Percentiles rank a stretch among this genome's conserved stretches.
These are phyloP conservation scores for Edolisoma coerulescens DNA, from an alignment of 2,113 vertebrate species.

Conservation along the genomic window DNA sequence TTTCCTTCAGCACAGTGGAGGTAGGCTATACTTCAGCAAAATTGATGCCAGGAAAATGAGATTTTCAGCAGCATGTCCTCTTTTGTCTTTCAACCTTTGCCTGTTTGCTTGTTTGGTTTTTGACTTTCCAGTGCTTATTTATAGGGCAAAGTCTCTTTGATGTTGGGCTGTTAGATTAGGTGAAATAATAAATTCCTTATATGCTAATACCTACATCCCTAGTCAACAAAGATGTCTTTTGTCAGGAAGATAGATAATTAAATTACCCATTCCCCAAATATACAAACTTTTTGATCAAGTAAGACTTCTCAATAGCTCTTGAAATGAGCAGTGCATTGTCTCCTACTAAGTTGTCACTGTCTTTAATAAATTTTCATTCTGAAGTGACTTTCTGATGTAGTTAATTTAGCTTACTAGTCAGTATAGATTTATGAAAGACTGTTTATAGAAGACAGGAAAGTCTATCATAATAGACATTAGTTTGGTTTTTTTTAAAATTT, in stretches of 20 bases:
- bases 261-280: slow-evolving; percentile 14
- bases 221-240: slow-evolving; percentile 27
- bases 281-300: slow-evolving; percentile 33
- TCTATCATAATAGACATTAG: not conserved
- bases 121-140: not conserved
- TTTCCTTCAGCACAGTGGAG: not conserved
- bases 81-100: slow-evolving; percentile 1
- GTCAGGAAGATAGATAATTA: slow-evolving; percentile 29
- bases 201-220: slow-evolving; percentile 1
- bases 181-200: slow-evolving; percentile 11
- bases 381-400: not conserved
- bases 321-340: not conserved
- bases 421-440: not conserved
- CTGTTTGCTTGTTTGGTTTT: not conserved
- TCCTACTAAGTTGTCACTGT: not conserved
- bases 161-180: slow-evolving; percentile 1
- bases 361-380: not conserved
- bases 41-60: not conserved
- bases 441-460: not conserved
- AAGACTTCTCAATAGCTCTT: not conserved
- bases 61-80: not conserved
- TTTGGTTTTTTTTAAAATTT: not conserved
- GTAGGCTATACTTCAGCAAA: not conserved
- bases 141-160: not conserved
- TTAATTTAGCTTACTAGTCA: not conserved